A percentile compares a stretch with the other conserved stretches of the same genome.
Conservation (phyloP, 2,113 vertebrate species). For the Heteronetta atricapilla region DNA sequence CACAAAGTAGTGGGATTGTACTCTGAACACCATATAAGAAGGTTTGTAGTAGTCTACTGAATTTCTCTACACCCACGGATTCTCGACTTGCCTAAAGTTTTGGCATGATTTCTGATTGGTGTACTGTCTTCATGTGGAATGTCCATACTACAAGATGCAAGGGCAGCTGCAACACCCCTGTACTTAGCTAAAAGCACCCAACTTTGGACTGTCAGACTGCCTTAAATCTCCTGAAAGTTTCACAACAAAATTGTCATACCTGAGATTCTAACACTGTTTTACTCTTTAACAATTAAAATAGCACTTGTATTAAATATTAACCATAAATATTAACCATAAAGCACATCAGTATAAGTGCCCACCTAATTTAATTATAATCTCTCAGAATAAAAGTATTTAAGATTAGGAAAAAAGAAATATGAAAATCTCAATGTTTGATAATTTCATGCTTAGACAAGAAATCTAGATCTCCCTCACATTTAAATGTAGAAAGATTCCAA, state of each 20-base stretch:
- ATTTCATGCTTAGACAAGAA: neutral
- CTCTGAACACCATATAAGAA: neutral
- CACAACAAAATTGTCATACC: neutral
- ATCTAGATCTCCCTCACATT: neutral
- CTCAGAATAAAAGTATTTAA: neutral
- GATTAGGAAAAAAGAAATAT: neutral
- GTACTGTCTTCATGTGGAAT: neutral
- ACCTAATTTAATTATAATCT: neutral
- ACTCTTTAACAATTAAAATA: neutral
- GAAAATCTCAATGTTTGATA: neutral
- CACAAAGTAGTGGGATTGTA: too few species aligned
- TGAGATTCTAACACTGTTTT: neutral
- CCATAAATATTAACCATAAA: neutral
- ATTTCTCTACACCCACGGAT: neutral
- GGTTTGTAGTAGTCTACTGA: neutral
- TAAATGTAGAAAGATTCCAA: neutral
- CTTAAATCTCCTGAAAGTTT: neutral
- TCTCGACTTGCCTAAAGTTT: neutral
- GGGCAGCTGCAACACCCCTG: neutral
- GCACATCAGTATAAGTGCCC: neutral
- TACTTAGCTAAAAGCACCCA: neutral
- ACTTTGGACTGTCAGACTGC: neutral
- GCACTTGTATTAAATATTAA: neutral
- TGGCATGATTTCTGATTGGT: neutral
- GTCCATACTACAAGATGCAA: rapidly evolving